Evolutionary conservation across 2,888 invertebrate genomes (phyloP).

Genomic region (Heliconius ethilla): DNA sequence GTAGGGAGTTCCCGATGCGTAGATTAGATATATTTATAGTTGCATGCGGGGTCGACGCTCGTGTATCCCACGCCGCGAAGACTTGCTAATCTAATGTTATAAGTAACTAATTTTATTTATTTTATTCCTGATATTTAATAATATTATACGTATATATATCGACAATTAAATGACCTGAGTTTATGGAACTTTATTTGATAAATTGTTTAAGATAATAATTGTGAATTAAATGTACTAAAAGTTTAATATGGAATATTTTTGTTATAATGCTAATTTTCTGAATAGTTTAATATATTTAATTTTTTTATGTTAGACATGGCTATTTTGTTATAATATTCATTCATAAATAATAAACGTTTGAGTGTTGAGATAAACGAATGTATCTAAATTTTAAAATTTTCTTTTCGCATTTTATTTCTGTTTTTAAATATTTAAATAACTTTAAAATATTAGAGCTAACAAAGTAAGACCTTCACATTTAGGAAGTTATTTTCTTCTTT

Average conservation of each 20-base stretch:
- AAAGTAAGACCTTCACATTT: too few species aligned
- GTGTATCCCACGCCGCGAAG: slow-evolving; percentile 71
- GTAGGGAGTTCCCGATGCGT: slow-evolving; percentile 57
- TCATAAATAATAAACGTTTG: neutral
- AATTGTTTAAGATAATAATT: neutral
- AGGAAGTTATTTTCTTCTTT: too few species aligned
- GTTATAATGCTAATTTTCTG: neutral
- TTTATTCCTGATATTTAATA: neutral
- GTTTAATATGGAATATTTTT: too few species aligned
- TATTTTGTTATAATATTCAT: neutral
- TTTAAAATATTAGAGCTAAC: too few species aligned
- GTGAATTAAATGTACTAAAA: neutral
- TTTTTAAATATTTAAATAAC: too few species aligned
- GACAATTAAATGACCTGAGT: neutral
- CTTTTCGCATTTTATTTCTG: too few species aligned
- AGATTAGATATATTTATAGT: slow-evolving; percentile 78
- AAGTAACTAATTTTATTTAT: neutral
- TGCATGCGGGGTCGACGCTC: slow-evolving; percentile 76
- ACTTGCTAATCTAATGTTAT: slow-evolving; percentile 38
- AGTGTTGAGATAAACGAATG: too few species aligned
- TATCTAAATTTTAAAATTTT: too few species aligned
- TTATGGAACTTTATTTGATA: neutral
- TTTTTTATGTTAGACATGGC: neutral
- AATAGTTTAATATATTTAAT: neutral
- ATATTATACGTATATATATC: neutral